Percentiles rank a stretch among this genome's conserved stretches.
Evolutionary conservation across 2,888 invertebrate species (phyloP).

Genomic region (Microctonus brassicae): DNA sequence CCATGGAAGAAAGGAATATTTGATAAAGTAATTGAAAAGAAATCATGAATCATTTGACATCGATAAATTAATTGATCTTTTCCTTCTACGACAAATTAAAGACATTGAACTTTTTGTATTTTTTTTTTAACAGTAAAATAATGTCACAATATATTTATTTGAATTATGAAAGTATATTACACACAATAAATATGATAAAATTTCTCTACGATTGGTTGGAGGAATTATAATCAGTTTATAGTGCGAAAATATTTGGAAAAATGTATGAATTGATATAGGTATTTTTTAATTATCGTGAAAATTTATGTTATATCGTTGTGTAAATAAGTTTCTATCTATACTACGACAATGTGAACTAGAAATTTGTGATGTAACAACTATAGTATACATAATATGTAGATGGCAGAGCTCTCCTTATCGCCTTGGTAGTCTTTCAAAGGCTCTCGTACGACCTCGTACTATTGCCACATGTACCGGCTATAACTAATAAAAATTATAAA

Average conservation of each 20-base stretch:
- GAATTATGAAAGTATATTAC: too few relatives aligned
- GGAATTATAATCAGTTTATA: not conserved
- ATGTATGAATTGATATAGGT: too few relatives aligned
- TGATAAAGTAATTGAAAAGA: not conserved
- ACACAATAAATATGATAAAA: too few relatives aligned
- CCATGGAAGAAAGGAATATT: not conserved
- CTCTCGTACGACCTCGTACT: conserved; percentile 27
- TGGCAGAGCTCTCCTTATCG: conserved; percentile 40
- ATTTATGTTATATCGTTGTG: conserved; percentile 38
- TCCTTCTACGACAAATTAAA: not conserved
- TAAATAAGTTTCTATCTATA: conserved; percentile 21
- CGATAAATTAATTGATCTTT: conserved; percentile 9
- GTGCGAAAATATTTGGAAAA: too few relatives aligned
- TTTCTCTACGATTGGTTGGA: not conserved
- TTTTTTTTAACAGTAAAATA: not conserved
- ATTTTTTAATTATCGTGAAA: not conserved
- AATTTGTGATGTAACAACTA: conserved; percentile 39
- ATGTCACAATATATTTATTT: not conserved
- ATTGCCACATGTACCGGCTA: not conserved
- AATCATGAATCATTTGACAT: not conserved
- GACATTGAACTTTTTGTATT: not conserved
- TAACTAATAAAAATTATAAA: not conserved
- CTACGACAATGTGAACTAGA: conserved; percentile 30
- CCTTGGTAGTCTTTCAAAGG: conserved; percentile 35
- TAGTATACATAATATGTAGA: conserved; percentile 9